Conservation (phyloP, 2,797 vertebrate species). For the Fratercula arctica region DNA sequence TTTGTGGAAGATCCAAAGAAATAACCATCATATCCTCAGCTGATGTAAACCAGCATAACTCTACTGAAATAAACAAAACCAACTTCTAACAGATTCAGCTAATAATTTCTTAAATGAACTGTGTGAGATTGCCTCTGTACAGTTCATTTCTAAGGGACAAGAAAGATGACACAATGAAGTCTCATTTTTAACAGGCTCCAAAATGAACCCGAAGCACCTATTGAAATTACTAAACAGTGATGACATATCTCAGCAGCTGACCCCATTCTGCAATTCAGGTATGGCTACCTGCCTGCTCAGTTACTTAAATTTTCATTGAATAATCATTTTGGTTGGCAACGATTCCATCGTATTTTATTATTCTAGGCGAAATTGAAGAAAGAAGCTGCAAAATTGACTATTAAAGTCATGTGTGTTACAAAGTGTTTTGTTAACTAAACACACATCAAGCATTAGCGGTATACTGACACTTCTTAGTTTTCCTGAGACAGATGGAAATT, state of each 20-base stretch:
- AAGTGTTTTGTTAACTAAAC: neutral
- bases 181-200: neutral
- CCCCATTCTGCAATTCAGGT: neutral
- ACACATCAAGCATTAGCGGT: neutral
- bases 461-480: neutral
- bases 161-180: neutral
- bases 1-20: neutral
- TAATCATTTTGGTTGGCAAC: neutral
- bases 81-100: neutral
- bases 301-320: neutral
- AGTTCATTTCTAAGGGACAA: neutral
- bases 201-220: neutral
- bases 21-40: neutral
- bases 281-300: neutral
- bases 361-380: neutral
- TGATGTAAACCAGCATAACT: neutral
- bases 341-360: rapidly evolving
- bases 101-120: neutral
- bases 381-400: neutral
- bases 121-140: neutral
- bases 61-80: neutral
- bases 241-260: neutral
- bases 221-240: neutral
- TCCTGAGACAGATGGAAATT: neutral
- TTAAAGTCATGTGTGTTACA: neutral